Evolutionary conservation across 2,797 vertebrate genomes (phyloP), one percentile per base, ranked within the genome.

Genomic region (Sciurus vulgaris): DNA sequence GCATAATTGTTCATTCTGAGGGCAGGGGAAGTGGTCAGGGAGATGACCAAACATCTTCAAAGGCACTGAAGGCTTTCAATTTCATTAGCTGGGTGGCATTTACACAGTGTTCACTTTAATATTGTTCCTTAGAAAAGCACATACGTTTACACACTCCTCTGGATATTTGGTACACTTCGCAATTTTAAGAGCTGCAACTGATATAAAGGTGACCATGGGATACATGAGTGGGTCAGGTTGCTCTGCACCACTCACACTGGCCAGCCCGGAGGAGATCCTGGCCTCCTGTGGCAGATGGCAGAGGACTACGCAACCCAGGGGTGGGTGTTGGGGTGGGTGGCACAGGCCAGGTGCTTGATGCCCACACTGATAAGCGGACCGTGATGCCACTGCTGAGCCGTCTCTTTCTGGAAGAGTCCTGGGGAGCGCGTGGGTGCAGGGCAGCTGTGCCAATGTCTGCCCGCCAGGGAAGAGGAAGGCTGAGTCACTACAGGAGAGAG

Each of bases 151-250:
- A 18, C 12, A 4, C 78, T 33, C 33, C 65, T 85, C 86, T 18
- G 5, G 9, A 9, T 18, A 24, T 4, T 0, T 33, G 22, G 22
- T 18, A 4, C 4, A 3, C 1, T 47, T 17, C 33, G 35, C 3
- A 12, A 2, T 10, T 17, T 38, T 18, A 65, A 41, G 65, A 63
- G 28, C 10, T 8, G n/a, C 26, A 15, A 4, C 28, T 24, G 72
- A 70, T 1, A 22, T 0, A 41, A 63, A 56, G 38, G 63, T n/a
- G 14, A 18, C 20, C 4, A 0, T 1, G 0, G 83, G 47, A 35
- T 5, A 2, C 30, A 0, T 2, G 61, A 26, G 5, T 22, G n/a
- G 35, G 65, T 47, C n/a, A 8, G 44, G 28, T 41, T 69, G 7
- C 41, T 15, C 14, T 8, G 35, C 8, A 35, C 0, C 24, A 51